phyloP scores from a whole-genome alignment of 2,113 vertebrate genomes.

The Eurystomus gularis region DNA sequence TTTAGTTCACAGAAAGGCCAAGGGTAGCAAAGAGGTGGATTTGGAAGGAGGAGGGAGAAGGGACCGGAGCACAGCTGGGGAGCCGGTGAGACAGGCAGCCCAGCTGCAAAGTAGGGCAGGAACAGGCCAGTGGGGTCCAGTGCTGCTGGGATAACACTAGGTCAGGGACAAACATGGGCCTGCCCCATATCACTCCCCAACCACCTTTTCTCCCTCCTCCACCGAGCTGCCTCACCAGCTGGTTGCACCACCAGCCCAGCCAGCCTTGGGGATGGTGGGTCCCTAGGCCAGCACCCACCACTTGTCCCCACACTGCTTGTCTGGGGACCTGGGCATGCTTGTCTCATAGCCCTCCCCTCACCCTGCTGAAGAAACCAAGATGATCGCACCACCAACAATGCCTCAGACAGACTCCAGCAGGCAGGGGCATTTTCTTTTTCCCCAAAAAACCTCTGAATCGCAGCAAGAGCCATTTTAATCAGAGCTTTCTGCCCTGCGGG shows the following conservation, averaged over 20 bases:
- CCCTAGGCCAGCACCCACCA: rapidly evolving
- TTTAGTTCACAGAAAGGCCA: not conserved
- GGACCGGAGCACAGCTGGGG: not conserved
- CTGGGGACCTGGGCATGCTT: rapidly evolving
- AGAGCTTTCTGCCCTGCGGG: conserved; percentile 54
- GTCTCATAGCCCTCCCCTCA: not conserved
- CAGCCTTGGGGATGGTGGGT: too few relatives aligned
- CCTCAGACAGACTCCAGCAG: conserved; percentile 41
- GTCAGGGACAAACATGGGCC: rapidly evolving
- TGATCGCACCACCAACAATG: not conserved
- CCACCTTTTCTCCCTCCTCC: not conserved
- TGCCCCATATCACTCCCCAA: not conserved
- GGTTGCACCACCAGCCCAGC: not conserved
- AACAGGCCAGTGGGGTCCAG: rapidly evolving
- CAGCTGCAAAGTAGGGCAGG: not conserved
- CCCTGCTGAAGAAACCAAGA: not conserved
- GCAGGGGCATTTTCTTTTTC: conserved; percentile 1
- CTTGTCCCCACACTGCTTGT: not conserved
- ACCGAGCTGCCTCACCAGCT: rapidly evolving
- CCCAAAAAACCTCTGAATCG: conserved; percentile 21
- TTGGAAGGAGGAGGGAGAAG: not conserved
- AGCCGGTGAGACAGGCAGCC: not conserved
- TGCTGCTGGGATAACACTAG: not conserved
- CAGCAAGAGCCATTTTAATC: conserved; percentile 56
- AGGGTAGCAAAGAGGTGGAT: not conserved